phyloP scores from a whole-genome alignment of 1,140 invertebrate genomes.

The Apolygus lucorum region DNA sequence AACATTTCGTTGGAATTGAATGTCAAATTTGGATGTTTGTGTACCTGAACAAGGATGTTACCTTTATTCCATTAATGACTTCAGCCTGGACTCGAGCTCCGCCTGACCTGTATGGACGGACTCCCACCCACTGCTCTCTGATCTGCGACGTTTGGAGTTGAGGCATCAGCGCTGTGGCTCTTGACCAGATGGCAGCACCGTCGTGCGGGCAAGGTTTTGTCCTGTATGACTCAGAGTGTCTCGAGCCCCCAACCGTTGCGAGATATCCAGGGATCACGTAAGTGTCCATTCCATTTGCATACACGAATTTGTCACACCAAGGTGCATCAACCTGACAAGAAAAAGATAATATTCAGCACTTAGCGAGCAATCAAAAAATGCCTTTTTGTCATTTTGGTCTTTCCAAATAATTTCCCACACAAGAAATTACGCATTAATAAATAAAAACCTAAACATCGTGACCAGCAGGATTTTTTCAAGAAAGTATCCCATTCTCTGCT shows the following conservation, averaged over 20 bases:
- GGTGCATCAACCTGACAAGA: slow-evolving; percentile 71
- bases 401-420: too few species aligned
- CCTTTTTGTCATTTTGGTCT: too few species aligned
- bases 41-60: too few species aligned
- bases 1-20: too few species aligned
- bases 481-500: too few species aligned
- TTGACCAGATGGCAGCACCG: slow-evolving; percentile 58
- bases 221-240: slow-evolving; percentile 71
- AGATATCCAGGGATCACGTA: slow-evolving; percentile 74
- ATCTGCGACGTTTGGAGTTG: slow-evolving; percentile 48
- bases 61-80: slow-evolving; percentile 26
- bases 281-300: slow-evolving; percentile 69
- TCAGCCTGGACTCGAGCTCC: slow-evolving; percentile 57
- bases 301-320: slow-evolving; percentile 82
- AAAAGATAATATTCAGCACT: too few species aligned
- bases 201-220: slow-evolving; percentile 59
- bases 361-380: too few species aligned
- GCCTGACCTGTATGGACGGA: slow-evolving; percentile 56
- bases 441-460: too few species aligned
- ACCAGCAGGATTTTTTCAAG: too few species aligned
- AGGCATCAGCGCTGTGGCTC: slow-evolving; percentile 63
- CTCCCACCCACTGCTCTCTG: slow-evolving; percentile 57
- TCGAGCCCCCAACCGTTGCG: slow-evolving; percentile 72
- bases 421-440: too few species aligned
- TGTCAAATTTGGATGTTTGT: too few species aligned